Evolutionary conservation across 2,888 invertebrate species (phyloP).

Genomic region (Amphipoea lucens): DNA sequence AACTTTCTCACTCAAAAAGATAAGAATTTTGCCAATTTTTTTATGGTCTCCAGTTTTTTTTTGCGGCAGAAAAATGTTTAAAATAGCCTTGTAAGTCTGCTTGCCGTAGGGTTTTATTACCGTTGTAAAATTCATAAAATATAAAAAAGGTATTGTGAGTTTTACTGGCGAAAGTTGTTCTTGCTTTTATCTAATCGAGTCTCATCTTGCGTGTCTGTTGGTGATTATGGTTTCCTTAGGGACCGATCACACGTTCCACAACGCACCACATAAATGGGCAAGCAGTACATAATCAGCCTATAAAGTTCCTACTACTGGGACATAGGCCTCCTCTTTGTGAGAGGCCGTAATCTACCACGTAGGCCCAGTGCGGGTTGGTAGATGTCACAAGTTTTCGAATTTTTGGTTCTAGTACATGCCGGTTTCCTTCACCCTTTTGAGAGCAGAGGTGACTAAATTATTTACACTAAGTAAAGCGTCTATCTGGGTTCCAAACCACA

Average conservation of each 20-base stretch:
- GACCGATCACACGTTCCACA: background rate
- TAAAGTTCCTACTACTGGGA: background rate
- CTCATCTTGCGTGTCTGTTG: conserved; percentile 30
- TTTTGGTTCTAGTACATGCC: background rate
- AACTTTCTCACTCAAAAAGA: conserved; percentile 51
- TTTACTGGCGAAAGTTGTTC: conserved; percentile 50
- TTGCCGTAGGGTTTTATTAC: conserved; percentile 55
- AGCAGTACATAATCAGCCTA: background rate
- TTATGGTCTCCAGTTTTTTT: conserved; percentile 44
- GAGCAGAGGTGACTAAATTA: background rate
- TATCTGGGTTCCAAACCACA: background rate
- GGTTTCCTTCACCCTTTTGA: background rate
- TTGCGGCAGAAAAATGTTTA: conserved; percentile 50
- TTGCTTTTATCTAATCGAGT: conserved; percentile 51
- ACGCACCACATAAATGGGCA: background rate
- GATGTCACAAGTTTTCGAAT: background rate
- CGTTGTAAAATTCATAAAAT: conserved; percentile 61
- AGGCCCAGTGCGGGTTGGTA: background rate
- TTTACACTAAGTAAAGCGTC: background rate
- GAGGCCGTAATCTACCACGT: background rate
- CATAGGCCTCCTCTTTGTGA: background rate
- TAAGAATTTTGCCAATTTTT: conserved; percentile 57
- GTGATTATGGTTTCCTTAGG: conserved; percentile 32
- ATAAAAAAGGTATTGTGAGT: conserved; percentile 46
- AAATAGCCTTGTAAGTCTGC: conserved; percentile 43